Conservation (phyloP, 1,140 invertebrate genomes). For the Bombus impatiens region DNA sequence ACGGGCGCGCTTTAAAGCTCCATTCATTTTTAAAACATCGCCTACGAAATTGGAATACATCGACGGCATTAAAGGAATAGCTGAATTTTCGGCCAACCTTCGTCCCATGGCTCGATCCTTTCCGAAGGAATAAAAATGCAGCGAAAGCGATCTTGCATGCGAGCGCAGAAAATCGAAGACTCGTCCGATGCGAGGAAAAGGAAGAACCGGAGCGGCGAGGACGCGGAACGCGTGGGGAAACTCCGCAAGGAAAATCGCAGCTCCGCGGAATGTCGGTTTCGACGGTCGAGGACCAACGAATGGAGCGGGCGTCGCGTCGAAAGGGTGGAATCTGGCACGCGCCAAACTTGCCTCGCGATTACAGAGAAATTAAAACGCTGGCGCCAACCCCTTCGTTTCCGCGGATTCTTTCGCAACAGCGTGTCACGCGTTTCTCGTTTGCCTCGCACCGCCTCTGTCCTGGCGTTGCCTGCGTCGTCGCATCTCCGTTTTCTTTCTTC, state of each 20-base stretch:
- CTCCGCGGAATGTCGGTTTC: conserved; percentile 66
- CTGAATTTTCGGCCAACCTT: too few relatives aligned
- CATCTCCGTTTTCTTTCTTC: too few relatives aligned
- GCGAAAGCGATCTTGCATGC: too few relatives aligned
- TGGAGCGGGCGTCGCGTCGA: conserved; percentile 41
- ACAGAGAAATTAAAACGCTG: conserved; percentile 69
- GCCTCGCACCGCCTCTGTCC: background rate
- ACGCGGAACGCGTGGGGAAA: background rate
- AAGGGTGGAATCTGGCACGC: conserved; percentile 71
- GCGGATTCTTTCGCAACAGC: background rate
- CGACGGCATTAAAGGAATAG: background rate
- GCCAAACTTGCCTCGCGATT: conserved; percentile 73
- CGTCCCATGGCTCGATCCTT: too few relatives aligned
- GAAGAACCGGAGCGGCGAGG: background rate
- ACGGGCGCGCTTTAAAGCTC: background rate
- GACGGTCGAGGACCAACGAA: conserved; percentile 64
- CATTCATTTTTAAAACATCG: background rate
- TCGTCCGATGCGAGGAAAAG: conserved; percentile 17
- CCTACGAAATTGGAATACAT: background rate
- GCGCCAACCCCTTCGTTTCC: conserved; percentile 46
- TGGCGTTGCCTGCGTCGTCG: too few relatives aligned
- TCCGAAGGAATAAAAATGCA: too few relatives aligned
- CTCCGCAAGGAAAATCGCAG: conserved; percentile 56
- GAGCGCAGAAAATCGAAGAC: background rate
- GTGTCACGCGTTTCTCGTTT: background rate